Base-by-base conservation (phyloP, 2,797 vertebrate species). In the Oophaga sylvatica region DNA sequence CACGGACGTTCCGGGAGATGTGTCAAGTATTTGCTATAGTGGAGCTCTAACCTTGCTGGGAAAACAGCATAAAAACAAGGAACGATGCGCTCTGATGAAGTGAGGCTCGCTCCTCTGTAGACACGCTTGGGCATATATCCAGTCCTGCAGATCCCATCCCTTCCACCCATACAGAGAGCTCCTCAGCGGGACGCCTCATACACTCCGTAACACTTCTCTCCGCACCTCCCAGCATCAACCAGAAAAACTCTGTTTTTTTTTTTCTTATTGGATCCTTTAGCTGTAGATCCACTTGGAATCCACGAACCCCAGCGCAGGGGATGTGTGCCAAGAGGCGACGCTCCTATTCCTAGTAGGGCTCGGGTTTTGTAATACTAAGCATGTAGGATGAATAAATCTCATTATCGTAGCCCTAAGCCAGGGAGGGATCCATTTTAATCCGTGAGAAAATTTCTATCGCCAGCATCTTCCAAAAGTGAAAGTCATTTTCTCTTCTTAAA, bases 341-440 rank as follows among this genome's bases (percentile, higher is more conserved):
- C 29, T 75, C 41, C 35, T 6, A 48, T 22, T 20, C 35, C 17
- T 35, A n/a, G 29, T 12, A 26, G 76, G 48, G 45, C 19, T 41
- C 62, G n/a, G 62, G 77, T 84, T 84, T 29, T 75, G 81, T 88
- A 84, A 80, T 48, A 53, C 41, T 53, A 53, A 53, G 83, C 81
- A 22, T 78, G 63, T 45, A 59, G 62, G 71, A 78, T 59, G 19
- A 81, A 75, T 83, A 70, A 79, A 87, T 62, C 71, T 87, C 53
- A 62, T 45, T 78, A 13, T 48, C 20, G 15, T 75, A 75, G 87
- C 87, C 87, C 62, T 79, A 71, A 80, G 87, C 73, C 81, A 84
- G 81, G 87, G 87, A 80, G 80, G 41, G 59, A 22, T 41, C 13
- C 29, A 57, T 80, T 80, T 57, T 20, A 68, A 53, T 65, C 59